Percentiles rank a stretch among this genome's conserved stretches.
Evolutionary conservation across 2,888 invertebrate genomes (phyloP).

Genomic region (Carcina quercana): DNA sequence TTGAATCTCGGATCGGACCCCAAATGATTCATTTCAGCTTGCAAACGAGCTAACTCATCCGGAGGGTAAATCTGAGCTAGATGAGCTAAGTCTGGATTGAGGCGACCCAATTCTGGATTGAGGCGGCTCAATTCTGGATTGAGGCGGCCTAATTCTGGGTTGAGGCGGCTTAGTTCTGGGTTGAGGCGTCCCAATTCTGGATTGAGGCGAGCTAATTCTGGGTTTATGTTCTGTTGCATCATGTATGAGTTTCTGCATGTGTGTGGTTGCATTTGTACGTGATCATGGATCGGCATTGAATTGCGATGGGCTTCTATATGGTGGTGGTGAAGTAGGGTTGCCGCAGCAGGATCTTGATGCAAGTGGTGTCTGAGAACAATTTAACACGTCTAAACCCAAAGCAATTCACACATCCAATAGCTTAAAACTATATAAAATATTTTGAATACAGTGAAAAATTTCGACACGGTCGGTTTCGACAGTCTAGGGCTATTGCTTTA

Average conservation of each 20-base stretch:
- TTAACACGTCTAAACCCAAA: not conserved
- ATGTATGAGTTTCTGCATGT: conserved; percentile 48
- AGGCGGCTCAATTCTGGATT: not conserved
- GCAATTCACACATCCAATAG: not conserved
- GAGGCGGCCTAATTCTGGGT: conserved; percentile 29
- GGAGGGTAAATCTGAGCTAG: conserved; percentile 30
- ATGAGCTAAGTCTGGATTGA: conserved; percentile 21
- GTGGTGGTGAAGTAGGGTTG: conserved; percentile 59
- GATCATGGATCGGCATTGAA: conserved; percentile 36
- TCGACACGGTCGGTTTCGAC: too few relatives aligned
- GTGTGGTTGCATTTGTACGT: conserved; percentile 26
- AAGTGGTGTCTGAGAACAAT: conserved; percentile 47
- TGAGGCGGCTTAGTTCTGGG: conserved; percentile 32
- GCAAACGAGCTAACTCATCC: conserved; percentile 34
- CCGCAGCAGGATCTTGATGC: conserved; percentile 58
- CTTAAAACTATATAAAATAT: too few relatives aligned
- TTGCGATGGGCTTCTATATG: conserved; percentile 52
- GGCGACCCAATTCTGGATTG: conserved; percentile 12
- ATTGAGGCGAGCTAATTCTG: conserved; percentile 26
- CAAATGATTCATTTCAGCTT: conserved; percentile 40
- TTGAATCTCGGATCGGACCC: conserved; percentile 45
- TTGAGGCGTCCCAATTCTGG: conserved; percentile 28
- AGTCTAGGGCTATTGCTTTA: too few relatives aligned
- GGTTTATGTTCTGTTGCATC: conserved; percentile 20
- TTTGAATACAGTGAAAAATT: too few relatives aligned